Evolutionary conservation across 2,888 invertebrate genomes (phyloP), one percentile per base, ranked within the genome.

Genomic region (Drosophila pseudotakahashii): DNA sequence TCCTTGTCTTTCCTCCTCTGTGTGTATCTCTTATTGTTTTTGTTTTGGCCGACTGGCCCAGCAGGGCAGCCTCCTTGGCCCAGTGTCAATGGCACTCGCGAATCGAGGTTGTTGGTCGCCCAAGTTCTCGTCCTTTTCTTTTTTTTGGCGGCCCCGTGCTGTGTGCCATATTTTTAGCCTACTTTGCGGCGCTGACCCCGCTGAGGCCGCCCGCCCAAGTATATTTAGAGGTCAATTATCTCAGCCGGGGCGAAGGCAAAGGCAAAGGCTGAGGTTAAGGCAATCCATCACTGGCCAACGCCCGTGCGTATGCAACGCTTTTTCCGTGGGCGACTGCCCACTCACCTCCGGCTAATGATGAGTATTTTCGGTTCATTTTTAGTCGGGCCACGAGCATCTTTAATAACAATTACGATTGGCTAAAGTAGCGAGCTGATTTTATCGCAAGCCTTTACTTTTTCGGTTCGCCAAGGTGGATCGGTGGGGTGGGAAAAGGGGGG

Each of bases 111-210:
- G 79, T 86, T 84, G 86, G 76, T 79, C 86, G 77, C 78, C 13
- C 26, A 6, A 39, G 44, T 32, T 36, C 34, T 32, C 44, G 59
- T 61, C 58, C 37, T 39, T 7, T 32, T 41, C 48, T 34, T 14
- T 16, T 36, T 41, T 52, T 37, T n/a, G 36, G 39, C 19, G 53
- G 50, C 59, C 54, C 58, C 55, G 16, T 54, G 51, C 60, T 80
- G 78, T 80, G 78, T 77, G 78, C 85, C 75, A 85, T 80, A 80
- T 83, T 83, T 80, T 77, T 84, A 86, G 83, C 86, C 83, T 84
- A 84, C 86, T 84, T 84, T 81, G 71, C 54, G 83, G 79, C 77
- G 79, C 64, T 68, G 73, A 67, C 76, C 76, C 74, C 62, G 72
- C 68, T 11, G 34, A 34, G 34, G 11, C 55, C 59, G 16, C 26